phyloP scores from a whole-genome alignment of 1,140 invertebrate species.

The Drosophila triauraria region DNA sequence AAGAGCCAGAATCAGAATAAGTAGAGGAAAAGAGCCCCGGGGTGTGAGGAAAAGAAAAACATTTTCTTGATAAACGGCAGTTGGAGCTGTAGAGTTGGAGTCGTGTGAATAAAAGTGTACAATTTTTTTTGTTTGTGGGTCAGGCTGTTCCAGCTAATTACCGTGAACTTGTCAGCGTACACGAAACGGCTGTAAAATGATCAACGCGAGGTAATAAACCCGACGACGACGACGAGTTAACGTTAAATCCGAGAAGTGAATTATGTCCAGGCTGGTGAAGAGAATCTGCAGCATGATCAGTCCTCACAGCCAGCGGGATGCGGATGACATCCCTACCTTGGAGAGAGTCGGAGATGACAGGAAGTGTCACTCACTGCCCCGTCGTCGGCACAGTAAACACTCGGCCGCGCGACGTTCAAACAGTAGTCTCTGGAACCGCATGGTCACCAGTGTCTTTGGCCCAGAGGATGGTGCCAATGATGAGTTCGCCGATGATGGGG shows the following conservation, averaged over 20 bases:
- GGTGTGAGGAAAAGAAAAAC: constrained; percentile 18
- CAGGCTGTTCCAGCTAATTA: constrained; percentile 60
- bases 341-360: constrained; percentile 12
- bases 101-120: constrained; percentile 59
- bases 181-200: constrained; percentile 47
- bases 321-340: constrained; percentile 5
- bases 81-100: constrained; percentile 23
- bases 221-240: constrained; percentile 33
- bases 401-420: constrained; percentile 1
- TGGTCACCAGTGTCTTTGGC: constrained; percentile 56
- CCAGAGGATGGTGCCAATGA: constrained; percentile 4
- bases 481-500: constrained; percentile 7
- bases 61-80: constrained; percentile 65
- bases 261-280: constrained; percentile 67
- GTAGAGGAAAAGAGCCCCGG: neutral
- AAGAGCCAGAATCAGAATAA: constrained; percentile 15
- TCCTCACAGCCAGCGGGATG: constrained; percentile 28
- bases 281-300: constrained; percentile 73
- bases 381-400: constrained; percentile 34
- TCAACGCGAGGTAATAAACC: constrained; percentile 34
- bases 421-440: constrained; percentile 52
- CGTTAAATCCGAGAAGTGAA: constrained; percentile 32
- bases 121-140: constrained; percentile 23
- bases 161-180: constrained; percentile 61
- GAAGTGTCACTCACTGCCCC: constrained; percentile 55